Evolutionary conservation across 2,888 invertebrate species (phyloP), one percentile per base, ranked within the genome.

Genomic region (Allophyes oxyacanthae): DNA sequence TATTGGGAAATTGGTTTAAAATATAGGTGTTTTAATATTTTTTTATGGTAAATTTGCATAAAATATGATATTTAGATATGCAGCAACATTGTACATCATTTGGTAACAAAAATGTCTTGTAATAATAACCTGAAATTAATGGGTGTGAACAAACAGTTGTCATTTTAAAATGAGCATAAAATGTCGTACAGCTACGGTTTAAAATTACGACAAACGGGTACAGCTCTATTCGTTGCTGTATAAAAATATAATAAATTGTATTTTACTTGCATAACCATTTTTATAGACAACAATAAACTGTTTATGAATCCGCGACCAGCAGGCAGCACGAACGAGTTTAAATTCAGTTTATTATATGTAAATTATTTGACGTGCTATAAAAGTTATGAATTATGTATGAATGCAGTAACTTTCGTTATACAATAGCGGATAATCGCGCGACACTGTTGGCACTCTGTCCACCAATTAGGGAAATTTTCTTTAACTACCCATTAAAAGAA

Each of bases 401-500:
- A 68, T 75, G 76, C 79, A 79, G 73, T 70, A 76, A 78, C 69
- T 78, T 74, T 70, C 63, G 62, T 60, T 63, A 73, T 56, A 81
- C 69, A 72, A 70, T 72, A 63, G 65, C 54, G 66, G 61, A 72
- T 75, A 73, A 73, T 68, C 67, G 66, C 59, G 56, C 75, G 73
- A 82, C 83, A 82, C 51, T 77, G 77, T 80, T 80, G 81, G 78
- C 79, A 78, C 76, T 72, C 75, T 79, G 81, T 81, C 80, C 75
- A 82, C 78, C 87, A 84, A 86, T 89, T 86, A 87, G 82, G 83
- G 77, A 85, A 84, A 87, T 85, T 87, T 86, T 78, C 84, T 86
- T 85, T 82, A 85, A 89, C 83, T 82, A 82, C 82, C 85, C 83
- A 87, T 90, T 86, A 87, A 87, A 88, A 88, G 84, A 88, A 83